A percentile compares a stretch with the other conserved stretches of the same genome.
Evolutionary conservation across 2,888 invertebrate species (phyloP).

Genomic region (Ectobius pallidus): DNA sequence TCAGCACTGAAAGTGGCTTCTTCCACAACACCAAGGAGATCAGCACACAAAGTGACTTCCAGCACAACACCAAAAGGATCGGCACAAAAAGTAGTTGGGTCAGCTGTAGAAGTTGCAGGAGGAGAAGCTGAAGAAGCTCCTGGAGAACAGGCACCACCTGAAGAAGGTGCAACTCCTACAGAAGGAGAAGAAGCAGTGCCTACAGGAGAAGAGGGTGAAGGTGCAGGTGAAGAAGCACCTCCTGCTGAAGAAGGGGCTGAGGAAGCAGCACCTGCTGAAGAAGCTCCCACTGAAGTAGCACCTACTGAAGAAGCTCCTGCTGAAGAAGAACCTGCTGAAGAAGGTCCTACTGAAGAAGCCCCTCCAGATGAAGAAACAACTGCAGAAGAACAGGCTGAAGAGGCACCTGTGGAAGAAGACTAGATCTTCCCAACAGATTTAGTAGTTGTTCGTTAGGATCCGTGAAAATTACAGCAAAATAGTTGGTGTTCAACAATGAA

Average conservation of each 20-base stretch:
- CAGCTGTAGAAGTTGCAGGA: too few relatives aligned
- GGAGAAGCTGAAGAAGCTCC: too few relatives aligned
- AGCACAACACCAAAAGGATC: not conserved
- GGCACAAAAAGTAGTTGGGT: too few relatives aligned
- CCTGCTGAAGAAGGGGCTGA: not conserved
- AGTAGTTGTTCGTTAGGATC: not conserved
- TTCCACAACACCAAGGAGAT: too few relatives aligned
- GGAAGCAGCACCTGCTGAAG: slow-evolving; percentile 30
- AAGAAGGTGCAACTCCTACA: not conserved
- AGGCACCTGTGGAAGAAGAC: not conserved
- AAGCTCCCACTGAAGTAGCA: slow-evolving; percentile 27
- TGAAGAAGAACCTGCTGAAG: slow-evolving; percentile 28
- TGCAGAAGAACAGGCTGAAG: too few relatives aligned
- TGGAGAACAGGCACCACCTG: not conserved
- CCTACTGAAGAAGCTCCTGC: not conserved
- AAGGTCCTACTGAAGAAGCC: too few relatives aligned
- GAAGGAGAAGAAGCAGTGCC: not conserved
- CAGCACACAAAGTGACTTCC: too few relatives aligned
- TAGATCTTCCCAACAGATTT: not conserved
- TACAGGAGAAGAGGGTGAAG: not conserved
- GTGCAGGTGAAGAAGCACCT: slow-evolving; percentile 30
- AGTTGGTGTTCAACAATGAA: not conserved
- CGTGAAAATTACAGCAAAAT: not conserved
- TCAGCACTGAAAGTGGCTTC: not conserved
- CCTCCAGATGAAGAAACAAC: too few relatives aligned